Evolutionary conservation across 1,140 invertebrate species (phyloP), one percentile per base, ranked within the genome.

Genomic region (Drosophila kohkoa): DNA sequence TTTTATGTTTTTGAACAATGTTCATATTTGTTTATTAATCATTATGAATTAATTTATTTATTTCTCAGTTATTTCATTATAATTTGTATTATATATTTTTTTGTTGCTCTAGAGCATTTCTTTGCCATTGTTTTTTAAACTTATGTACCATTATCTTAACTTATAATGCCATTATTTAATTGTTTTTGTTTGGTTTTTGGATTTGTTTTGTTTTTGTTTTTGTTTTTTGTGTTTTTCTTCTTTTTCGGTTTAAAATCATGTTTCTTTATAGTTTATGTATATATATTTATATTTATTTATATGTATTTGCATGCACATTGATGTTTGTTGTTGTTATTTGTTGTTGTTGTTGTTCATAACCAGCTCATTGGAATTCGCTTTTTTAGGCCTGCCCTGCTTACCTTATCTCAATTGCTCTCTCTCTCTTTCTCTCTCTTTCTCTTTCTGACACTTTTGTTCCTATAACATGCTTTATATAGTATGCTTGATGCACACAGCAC

Each of bases 11-110:
- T 91, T 91, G 88, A 91, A 91, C 88, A 91, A 91, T 91, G 88
- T 91, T 91, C 88, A 88, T 90, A 90, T 90, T 91, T 82, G 80
- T 88, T 90, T 91, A 91, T 75, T 91, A 91, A 91, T 90, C 79
- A 87, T 82, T 90, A 88, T 87, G 85, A 87, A 87, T 90, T 91
- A 88, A 88, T 91, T 90, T 91, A 91, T 90, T 86, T 90, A 91
- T 79, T 91, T 88, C 74, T 83, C 83, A 83, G 80, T 90, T 88
- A 86, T 90, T 85, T 89, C 79, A 82, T 86, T 90, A 86, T 90
- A 90, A 79, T 90, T 90, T 88, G 71, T 90, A 85, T 86, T 77
- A 74, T 79, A 82, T 82, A 90, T 87, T 86, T 85, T 87, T 80
- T 82, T 74, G 77, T 80, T 88, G 83, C 83, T 87, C 83, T 87